These are phyloP conservation scores for Crotalus viridis DNA, from an alignment of 2,113 vertebrate species.

Conservation along the genomic window DNA sequence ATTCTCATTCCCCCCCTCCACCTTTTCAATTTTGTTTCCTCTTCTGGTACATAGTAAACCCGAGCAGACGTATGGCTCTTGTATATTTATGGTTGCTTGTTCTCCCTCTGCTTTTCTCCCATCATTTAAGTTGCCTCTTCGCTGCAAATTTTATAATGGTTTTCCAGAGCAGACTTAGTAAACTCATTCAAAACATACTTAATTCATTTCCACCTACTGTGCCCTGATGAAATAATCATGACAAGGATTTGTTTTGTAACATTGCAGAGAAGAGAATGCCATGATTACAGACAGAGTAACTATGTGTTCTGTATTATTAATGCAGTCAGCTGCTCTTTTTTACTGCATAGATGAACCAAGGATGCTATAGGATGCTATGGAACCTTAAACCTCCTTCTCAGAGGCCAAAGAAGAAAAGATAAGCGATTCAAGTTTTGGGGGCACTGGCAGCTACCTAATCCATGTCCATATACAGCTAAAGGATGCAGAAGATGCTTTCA, in stretches of 20 bases:
- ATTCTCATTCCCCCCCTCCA: fast-evolving
- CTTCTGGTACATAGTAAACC: neutral
- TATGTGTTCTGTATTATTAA: conserved; percentile 56
- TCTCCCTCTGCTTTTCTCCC: fast-evolving
- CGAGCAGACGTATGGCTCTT: neutral
- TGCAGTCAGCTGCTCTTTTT: conserved; percentile 46
- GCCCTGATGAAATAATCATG: conserved; percentile 40
- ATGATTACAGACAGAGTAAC: conserved; percentile 37
- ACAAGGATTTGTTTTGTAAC: conserved; percentile 50
- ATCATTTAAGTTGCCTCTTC: conserved; percentile 37
- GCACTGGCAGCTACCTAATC: neutral
- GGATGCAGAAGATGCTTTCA: neutral
- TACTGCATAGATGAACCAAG: conserved; percentile 36
- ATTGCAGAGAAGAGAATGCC: conserved; percentile 24
- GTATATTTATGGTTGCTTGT: conserved; percentile 32
- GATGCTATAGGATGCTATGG: conserved; percentile 38
- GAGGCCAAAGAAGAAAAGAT: conserved; percentile 20
- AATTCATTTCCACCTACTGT: conserved; percentile 37
- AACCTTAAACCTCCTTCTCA: conserved; percentile 39
- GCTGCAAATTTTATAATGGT: conserved; percentile 31
- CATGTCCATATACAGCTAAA: conserved; percentile 18
- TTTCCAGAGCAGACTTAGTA: conserved; percentile 37
- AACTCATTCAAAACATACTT: conserved; percentile 40
- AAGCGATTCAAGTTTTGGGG: neutral
- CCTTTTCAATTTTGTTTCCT: neutral